Evolutionary conservation across 37 sponge, comb jelly and placozoan species (phyloP).

Genomic region (Theonella swinhoei): DNA sequence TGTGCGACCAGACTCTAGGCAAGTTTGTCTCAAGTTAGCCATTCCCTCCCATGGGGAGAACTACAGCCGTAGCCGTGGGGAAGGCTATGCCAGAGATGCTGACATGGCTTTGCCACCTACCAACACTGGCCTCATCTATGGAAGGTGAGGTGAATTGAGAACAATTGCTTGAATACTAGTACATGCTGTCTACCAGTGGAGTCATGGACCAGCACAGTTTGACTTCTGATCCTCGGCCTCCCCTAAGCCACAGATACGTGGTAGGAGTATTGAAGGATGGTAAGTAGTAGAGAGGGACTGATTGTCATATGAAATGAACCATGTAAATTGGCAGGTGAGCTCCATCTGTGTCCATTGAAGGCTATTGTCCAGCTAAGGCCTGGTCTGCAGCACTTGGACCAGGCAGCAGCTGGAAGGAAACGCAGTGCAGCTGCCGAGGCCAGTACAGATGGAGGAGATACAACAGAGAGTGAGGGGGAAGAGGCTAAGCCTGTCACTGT

Average conservation of each 20-base stretch:
- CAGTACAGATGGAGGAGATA: conserved; percentile 18
- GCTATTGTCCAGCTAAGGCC: conserved; percentile 65
- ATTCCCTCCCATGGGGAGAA: conserved; percentile 54
- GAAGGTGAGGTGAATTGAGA: conserved; percentile 21
- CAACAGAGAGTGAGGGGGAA: conserved; percentile 73
- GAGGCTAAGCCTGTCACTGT: conserved; percentile 74
- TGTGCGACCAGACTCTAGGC: conserved; percentile 36
- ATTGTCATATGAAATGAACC: not conserved
- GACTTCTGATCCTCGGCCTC: conserved; percentile 9
- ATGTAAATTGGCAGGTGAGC: conserved; percentile 30
- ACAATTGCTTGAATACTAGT: not conserved
- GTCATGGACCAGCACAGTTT: conserved; percentile 63
- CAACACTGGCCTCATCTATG: conserved; percentile 1
- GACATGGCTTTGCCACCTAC: conserved; percentile 3
- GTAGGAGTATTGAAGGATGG: conserved; percentile 63
- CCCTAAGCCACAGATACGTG: conserved; percentile 36
- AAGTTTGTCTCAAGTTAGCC: conserved; percentile 47
- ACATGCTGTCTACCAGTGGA: conserved; percentile 62
- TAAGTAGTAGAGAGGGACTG: too few species aligned
- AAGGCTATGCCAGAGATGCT: conserved; percentile 45
- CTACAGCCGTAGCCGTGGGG: conserved; percentile 73
- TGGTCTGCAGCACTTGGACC: conserved; percentile 52
- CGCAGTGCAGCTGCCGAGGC: not conserved
- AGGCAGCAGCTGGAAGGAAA: conserved; percentile 20
- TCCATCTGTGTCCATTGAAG: conserved; percentile 76